Percentiles rank a stretch among this genome's conserved stretches.
phyloP scores from a whole-genome alignment of 2,113 vertebrate genomes.

The Rattus rattus region DNA sequence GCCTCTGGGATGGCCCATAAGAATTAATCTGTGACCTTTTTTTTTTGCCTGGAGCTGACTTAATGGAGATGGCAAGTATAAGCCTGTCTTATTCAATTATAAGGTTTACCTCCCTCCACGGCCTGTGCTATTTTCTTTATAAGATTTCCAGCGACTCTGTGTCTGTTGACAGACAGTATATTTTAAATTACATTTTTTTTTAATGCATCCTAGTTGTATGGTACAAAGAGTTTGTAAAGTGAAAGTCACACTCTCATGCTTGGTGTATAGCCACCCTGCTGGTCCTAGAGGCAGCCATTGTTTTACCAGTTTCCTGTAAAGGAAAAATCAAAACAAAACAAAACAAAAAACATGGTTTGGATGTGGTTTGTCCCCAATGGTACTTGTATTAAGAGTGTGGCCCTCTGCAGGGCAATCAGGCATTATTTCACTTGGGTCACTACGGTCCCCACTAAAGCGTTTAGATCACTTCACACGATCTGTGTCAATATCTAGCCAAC shows the following conservation, averaged over 20 bases:
- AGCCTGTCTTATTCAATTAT: conserved; percentile 25
- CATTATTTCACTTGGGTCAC: conserved; percentile 2
- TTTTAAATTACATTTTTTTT: neutral
- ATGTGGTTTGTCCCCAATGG: neutral
- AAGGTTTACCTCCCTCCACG: neutral
- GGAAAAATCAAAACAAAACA: no score
- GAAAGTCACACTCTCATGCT: neutral
- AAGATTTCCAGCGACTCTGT: neutral
- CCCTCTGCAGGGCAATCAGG: neutral
- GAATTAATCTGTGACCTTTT: neutral
- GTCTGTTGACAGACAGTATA: neutral
- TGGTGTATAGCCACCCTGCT: neutral
- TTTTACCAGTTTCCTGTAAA: neutral
- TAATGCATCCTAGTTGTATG: neutral
- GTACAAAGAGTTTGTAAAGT: neutral
- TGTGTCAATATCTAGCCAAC: neutral
- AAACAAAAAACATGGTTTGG: neutral
- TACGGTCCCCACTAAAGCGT: neutral
- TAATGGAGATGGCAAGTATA: neutral
- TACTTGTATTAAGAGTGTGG: neutral
- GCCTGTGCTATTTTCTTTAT: conserved; percentile 47
- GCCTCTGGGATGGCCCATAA: neutral
- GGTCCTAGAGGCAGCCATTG: neutral
- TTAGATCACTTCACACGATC: neutral
- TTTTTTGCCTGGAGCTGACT: conserved; percentile 24